Evolutionary conservation across 2,113 vertebrate genomes (phyloP), one percentile per base, ranked within the genome.

Genomic region (Columba janthina): DNA sequence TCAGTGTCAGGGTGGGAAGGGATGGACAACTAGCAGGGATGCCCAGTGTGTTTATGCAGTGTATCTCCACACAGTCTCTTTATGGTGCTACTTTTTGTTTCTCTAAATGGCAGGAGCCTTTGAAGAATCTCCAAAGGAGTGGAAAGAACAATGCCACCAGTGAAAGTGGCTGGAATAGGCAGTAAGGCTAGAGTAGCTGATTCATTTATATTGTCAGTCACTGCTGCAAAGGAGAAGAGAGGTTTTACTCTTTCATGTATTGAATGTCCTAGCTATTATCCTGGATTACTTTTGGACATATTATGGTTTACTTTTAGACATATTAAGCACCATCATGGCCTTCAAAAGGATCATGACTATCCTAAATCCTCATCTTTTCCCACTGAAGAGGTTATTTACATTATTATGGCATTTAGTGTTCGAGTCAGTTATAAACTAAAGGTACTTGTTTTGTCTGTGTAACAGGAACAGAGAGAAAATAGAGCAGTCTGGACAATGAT

Each of bases 1-100:
- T 76, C 0, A 0, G 29, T 17, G 8, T 28, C 54, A 70, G 12
- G 3, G 3, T 70, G 24, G 40, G 46, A 88, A 80, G 19, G 9
- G 26, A 4, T 38, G 5, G 7, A 11, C 74, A 54, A 32, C 34
- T 57, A 80, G 3, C 20, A 48, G 40, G 12, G 4, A 3, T 34
- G 6, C 7, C 2, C 5, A 13, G 1, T 16, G 13, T 40, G 19
- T 31, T 38, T 53, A 24, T 16, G 34, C 48, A 10, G 8, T 32
- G 2, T 83, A 34, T 25, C 21, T 65, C 54, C 18, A n/a, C 5
- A n/a, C 4, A 24, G 3, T 40, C 36, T 32, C 11, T 22, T 77
- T 89, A 50, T 8, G 7, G 14, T 15, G 11, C 5, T 73, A 36
- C 4, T 58, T 70, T 62, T 73, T 80, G 17, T 53, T 79, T 79